Evolutionary conservation across 1,140 invertebrate species (phyloP).

Genomic region (Drosophila tropicalis): DNA sequence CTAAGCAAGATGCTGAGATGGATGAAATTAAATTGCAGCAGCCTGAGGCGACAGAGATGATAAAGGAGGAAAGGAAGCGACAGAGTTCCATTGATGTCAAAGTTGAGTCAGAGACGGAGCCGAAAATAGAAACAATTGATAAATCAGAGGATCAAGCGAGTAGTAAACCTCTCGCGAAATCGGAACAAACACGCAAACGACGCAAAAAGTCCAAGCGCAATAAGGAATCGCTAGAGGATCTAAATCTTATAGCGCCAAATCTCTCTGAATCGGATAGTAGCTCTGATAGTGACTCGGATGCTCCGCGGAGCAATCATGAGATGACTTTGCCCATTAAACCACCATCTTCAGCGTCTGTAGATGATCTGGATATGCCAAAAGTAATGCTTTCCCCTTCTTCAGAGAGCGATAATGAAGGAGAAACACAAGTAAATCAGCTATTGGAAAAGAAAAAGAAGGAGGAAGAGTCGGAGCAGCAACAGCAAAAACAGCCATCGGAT

Average conservation of each 20-base stretch:
- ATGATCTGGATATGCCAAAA: slow-evolving; percentile 64
- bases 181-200: slow-evolving; percentile 64
- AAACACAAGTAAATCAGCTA: background rate
- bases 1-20: background rate
- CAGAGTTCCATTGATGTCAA: background rate
- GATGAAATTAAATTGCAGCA: slow-evolving; percentile 38
- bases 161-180: slow-evolving; percentile 33
- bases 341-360: slow-evolving; percentile 56
- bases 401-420: slow-evolving; percentile 64
- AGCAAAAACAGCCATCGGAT: background rate
- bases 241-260: slow-evolving; percentile 91
- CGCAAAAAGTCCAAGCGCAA: slow-evolving; percentile 86
- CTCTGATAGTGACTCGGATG: slow-evolving; percentile 88
- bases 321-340: slow-evolving; percentile 24
- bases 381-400: slow-evolving; percentile 72
- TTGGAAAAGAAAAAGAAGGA: slow-evolving; percentile 28
- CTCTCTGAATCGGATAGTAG: slow-evolving; percentile 91
- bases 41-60: background rate
- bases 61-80: background rate
- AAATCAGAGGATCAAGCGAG: slow-evolving; percentile 72
- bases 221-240: slow-evolving; percentile 84
- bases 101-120: slow-evolving; percentile 1
- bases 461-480: background rate
- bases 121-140: slow-evolving; percentile 12
- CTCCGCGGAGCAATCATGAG: slow-evolving; percentile 30